phyloP scores from a whole-genome alignment of 2,113 vertebrate genomes.

The Crotalus horridus region DNA sequence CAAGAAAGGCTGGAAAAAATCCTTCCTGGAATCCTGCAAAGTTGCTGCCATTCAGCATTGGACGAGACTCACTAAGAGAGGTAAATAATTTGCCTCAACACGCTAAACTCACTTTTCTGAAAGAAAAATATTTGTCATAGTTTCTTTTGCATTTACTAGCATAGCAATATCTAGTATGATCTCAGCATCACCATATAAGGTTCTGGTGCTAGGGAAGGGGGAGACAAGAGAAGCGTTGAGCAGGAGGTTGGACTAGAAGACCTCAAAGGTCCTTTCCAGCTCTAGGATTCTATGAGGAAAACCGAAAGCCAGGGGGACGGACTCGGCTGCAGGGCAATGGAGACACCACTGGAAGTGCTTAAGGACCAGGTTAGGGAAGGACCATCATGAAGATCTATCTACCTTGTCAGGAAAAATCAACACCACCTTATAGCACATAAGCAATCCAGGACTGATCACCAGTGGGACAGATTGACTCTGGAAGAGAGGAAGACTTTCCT shows the following conservation, averaged over 20 bases:
- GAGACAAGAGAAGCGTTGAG: background rate
- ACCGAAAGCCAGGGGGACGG: background rate
- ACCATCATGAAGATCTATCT: background rate
- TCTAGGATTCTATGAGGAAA: background rate
- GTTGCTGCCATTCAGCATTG: background rate
- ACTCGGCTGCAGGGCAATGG: background rate
- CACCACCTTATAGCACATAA: background rate
- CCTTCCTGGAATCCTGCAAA: background rate
- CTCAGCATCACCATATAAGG: background rate
- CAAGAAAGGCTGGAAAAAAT: background rate
- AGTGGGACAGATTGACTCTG: background rate
- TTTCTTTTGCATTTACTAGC: background rate
- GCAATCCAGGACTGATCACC: background rate
- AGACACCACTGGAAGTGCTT: background rate
- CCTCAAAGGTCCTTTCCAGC: background rate
- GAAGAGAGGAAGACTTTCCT: background rate
- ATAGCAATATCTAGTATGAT: background rate
- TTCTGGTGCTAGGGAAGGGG: background rate
- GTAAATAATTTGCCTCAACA: background rate
- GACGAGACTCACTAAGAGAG: background rate
- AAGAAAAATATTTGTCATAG: background rate
- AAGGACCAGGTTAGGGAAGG: background rate
- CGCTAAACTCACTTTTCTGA: background rate
- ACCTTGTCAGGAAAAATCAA: background rate
- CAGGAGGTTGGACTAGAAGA: background rate